Evolutionary conservation across 2,797 vertebrate species (phyloP), one percentile per base, ranked within the genome.

Genomic region (Hephaestus fuliginosus): DNA sequence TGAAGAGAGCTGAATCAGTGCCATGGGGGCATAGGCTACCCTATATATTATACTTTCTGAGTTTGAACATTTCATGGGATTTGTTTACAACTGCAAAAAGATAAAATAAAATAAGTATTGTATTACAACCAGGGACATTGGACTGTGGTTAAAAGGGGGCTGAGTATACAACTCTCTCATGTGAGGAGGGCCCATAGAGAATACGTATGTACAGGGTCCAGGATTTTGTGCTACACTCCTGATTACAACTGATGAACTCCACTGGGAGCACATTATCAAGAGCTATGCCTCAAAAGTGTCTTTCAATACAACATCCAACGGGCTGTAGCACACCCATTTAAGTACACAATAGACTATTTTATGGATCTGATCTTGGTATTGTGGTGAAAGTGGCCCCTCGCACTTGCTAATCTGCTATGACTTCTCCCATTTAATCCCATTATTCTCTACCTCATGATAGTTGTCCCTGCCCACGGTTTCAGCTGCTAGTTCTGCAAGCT

Each of bases 401-500:
- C 17, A 64, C 30, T 70, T 77, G 48, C 63, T 80, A 62, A 74
- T 77, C 56, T 75, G 36, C 39, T 28, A 57, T 51, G 33, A 80
- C 13, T 70, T 83, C 25, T 71, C 33, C 22, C 17, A 57, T 76
- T 69, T 68, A 60, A 66, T 71, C 22, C 44, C 55, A 51, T 66
- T 83, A 64, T 68, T 68, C 44, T 70, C 7, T 81, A 98, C 98
- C 97, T 99, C 97, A 51, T 97, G 97, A 84, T 98, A 99, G 91
- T 93, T 95, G 49, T 96, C 97, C 33, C 95, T 93, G 53, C 95
- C 96, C 86, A 96, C 92, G 25, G 96, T 97, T 84, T 96, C 92
- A 55, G 88, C 92, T 62, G 98, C 98, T 39, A 99, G 96, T 84
- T 99, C 98, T 76, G 97, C 96, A 41, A 99, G 94, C 82, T 99